Percentiles rank a stretch among this genome's conserved stretches.
phyloP scores from a whole-genome alignment of 2,797 vertebrate species.

The Tapera naevia region DNA sequence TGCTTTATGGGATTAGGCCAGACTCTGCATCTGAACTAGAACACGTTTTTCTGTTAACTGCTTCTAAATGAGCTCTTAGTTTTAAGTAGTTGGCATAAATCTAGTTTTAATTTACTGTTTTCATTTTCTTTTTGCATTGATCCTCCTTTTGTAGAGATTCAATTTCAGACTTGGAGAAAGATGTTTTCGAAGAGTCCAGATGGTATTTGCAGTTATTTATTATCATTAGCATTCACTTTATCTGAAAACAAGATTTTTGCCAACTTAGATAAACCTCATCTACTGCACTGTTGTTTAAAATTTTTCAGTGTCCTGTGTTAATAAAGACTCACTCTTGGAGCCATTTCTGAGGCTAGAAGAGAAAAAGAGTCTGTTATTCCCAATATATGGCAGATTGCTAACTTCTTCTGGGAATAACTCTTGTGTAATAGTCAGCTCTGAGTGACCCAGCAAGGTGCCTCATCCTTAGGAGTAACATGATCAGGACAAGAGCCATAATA shows the following conservation, averaged over 20 bases:
- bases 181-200: constrained; percentile 51
- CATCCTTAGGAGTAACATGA: neutral
- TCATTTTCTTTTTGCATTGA: constrained; percentile 58
- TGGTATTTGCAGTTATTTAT: constrained; percentile 66
- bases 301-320: neutral
- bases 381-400: neutral
- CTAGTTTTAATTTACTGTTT: constrained; percentile 57
- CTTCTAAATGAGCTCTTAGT: constrained; percentile 59
- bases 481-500: neutral
- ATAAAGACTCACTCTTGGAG: neutral
- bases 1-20: constrained; percentile 19
- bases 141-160: constrained; percentile 30
- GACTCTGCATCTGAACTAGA: constrained; percentile 14
- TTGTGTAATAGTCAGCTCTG: neutral
- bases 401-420: neutral
- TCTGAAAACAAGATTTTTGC: constrained; percentile 58
- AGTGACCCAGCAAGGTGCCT: neutral
- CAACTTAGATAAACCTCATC: constrained; percentile 47
- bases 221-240: constrained; percentile 41
- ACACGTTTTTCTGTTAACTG: constrained; percentile 56
- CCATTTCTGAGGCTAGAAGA: neutral
- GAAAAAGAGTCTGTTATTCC: neutral
- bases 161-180: constrained; percentile 45
- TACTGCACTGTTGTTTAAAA: constrained; percentile 8
- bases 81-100: constrained; percentile 56